Base-by-base conservation (phyloP, 2,888 invertebrate species). In the Dichetophora obliterata region DNA sequence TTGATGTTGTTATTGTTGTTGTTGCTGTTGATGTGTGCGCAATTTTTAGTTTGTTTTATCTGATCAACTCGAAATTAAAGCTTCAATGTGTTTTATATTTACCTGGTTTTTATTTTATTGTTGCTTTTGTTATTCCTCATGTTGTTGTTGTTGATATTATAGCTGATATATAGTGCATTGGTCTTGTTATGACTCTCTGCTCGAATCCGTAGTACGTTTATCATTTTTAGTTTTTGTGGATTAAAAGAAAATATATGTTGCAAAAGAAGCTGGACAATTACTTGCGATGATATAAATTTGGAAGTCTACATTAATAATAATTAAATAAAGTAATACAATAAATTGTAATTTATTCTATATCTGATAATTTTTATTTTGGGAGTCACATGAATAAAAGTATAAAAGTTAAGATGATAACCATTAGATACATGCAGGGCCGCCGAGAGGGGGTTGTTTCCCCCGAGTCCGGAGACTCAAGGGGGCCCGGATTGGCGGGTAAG, bases 21-120 rank as follows among this genome's bases (percentile, higher is more conserved):
- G 27, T 27, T 52, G 54, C 6, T 65, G 65, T 24, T 24, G 61
- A 31, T 70, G 65, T 71, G 59, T 22, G 69, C 69, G 50, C 68
- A 63, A 74, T 43, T 61, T 65, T 69, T 69, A 43, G 66, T 69
- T 68, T 27, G 52, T 31, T 54, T 75, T 70, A 75, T 75, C 70
- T 43, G 75, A 75, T 75, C 75, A 57, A 63, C 63, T 69, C 24
- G n/a, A 69, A 75, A 70, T 71, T 68, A 70, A 73, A 63, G 50
- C 61, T 69, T 76, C 63, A 68, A 57, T 66, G 27, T 52, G 52
- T 37, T 76, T 74, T 37, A 57, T 34, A 37, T 34, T 48, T 52
- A 61, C 71, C 52, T 70, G 50, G 24, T 70, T 37, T 31, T 69
- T 75, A 37, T 37, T 48, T 69, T 63, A 50, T 75, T 63, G 70